phyloP scores from a whole-genome alignment of 2,797 vertebrate genomes.

The Lagocephalus sceleratus region DNA sequence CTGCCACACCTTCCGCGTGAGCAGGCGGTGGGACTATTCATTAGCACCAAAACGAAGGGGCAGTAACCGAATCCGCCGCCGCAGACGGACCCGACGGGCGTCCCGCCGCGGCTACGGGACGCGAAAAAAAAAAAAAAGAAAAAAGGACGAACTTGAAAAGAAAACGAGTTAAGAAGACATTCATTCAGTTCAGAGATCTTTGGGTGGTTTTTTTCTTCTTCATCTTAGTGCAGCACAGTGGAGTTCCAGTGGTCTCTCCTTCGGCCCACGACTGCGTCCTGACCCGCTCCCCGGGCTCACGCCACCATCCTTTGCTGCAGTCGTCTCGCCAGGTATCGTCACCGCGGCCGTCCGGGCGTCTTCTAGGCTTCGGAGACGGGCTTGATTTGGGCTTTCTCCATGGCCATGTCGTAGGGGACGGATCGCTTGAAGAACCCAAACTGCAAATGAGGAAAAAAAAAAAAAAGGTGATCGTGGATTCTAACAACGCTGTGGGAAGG shows the following conservation, averaged over 20 bases:
- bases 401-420: slow-evolving; percentile 87
- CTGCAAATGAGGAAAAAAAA: slow-evolving; percentile 50
- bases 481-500: no score
- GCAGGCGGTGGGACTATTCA: slow-evolving; percentile 36
- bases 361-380: slow-evolving; percentile 90
- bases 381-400: slow-evolving; percentile 95
- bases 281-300: slow-evolving; percentile 47
- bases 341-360: slow-evolving; percentile 17
- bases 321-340: slow-evolving; percentile 62
- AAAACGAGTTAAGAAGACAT: slow-evolving; percentile 62
- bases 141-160: no score
- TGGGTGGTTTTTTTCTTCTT: slow-evolving; percentile 55
- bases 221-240: slow-evolving; percentile 79
- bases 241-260: slow-evolving; percentile 80
- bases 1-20: slow-evolving; percentile 27
- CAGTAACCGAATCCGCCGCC: slow-evolving; percentile 23
- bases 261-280: slow-evolving; percentile 50
- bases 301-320: slow-evolving; percentile 58
- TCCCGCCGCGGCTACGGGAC: slow-evolving; percentile 35
- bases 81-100: slow-evolving; percentile 26
- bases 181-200: slow-evolving; percentile 79
- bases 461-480: no score
- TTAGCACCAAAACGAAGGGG: slow-evolving; percentile 70
- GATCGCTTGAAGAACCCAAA: slow-evolving; percentile 93
- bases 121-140: slow-evolving; percentile 53